Evolutionary conservation across 1,140 invertebrate species (phyloP).

Genomic region (Trichoplusia ni): DNA sequence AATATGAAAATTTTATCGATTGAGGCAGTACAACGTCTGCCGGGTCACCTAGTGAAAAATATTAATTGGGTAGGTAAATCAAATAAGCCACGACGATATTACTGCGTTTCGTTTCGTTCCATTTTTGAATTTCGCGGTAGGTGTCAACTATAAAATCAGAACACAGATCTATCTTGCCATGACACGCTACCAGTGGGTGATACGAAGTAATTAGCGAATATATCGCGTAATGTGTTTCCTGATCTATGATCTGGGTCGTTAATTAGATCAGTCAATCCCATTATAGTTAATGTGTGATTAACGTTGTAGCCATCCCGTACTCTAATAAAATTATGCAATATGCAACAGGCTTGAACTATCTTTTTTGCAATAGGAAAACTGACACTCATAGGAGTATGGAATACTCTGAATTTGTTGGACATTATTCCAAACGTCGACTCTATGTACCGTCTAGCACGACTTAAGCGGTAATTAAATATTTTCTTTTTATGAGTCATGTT

Average conservation of each 20-base stretch:
- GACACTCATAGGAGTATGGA: conserved; percentile 6
- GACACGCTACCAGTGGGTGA: background rate
- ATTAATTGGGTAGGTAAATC: no score
- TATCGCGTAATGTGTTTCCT: background rate
- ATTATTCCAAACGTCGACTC: conserved; percentile 21
- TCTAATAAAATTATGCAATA: conserved; percentile 17
- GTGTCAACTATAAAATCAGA: no score
- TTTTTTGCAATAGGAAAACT: background rate
- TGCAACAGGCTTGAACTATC: conserved; percentile 5
- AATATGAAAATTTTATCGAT: no score
- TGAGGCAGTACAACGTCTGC: no score
- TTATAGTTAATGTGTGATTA: background rate
- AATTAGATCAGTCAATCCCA: background rate
- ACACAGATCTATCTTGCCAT: no score
- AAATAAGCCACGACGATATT: no score
- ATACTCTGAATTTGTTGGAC: conserved; percentile 8
- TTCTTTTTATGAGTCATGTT: conserved; percentile 3
- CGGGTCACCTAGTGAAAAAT: no score
- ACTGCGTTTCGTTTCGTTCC: no score
- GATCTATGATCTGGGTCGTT: background rate
- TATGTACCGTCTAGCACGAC: conserved; percentile 8
- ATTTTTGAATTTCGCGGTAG: no score
- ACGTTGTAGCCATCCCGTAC: background rate
- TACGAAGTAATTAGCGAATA: background rate
- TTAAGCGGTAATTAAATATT: conserved; percentile 1